A percentile compares a stretch with the other conserved stretches of the same genome.
These are phyloP conservation scores for Caenorhabditis becei DNA, from an alignment of 2,888 invertebrate genomes.

Conservation along the genomic window DNA sequence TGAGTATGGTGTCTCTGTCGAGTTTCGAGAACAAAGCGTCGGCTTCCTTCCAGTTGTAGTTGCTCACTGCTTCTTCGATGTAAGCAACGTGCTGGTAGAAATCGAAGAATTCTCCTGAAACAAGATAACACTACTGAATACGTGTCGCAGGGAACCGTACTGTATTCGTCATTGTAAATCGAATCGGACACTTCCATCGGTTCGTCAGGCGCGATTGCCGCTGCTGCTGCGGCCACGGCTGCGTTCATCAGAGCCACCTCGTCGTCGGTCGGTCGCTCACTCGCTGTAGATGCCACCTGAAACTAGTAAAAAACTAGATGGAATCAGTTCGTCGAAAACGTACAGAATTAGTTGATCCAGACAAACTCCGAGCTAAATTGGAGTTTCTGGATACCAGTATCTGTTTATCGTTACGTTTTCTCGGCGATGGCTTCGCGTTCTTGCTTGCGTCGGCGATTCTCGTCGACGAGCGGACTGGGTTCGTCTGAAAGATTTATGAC, in stretches of 20 bases:
- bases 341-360: conserved; percentile 65
- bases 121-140: background rate
- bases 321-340: background rate
- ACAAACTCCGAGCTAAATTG: conserved; percentile 64
- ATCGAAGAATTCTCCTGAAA: conserved; percentile 30
- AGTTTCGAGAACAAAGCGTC: conserved; percentile 33
- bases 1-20: conserved; percentile 16
- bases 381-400: conserved; percentile 65
- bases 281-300: conserved; percentile 49
- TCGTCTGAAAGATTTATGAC: conserved; percentile 24
- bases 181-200: conserved; percentile 6
- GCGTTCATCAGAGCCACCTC: conserved; percentile 15
- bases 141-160: background rate
- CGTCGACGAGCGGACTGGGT: conserved; percentile 44
- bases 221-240: conserved; percentile 4
- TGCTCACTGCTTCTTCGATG: conserved; percentile 50
- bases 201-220: conserved; percentile 8
- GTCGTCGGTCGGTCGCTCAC: conserved; percentile 37
- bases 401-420: conserved; percentile 60
- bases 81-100: conserved; percentile 43
- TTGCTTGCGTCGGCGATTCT: conserved; percentile 49
- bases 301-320: background rate
- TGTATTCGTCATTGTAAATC: conserved; percentile 25
- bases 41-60: conserved; percentile 40
- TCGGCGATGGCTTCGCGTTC: conserved; percentile 33